Conservation (phyloP, 2,797 vertebrate species). For the Parotocinclus haroldoi region DNA sequence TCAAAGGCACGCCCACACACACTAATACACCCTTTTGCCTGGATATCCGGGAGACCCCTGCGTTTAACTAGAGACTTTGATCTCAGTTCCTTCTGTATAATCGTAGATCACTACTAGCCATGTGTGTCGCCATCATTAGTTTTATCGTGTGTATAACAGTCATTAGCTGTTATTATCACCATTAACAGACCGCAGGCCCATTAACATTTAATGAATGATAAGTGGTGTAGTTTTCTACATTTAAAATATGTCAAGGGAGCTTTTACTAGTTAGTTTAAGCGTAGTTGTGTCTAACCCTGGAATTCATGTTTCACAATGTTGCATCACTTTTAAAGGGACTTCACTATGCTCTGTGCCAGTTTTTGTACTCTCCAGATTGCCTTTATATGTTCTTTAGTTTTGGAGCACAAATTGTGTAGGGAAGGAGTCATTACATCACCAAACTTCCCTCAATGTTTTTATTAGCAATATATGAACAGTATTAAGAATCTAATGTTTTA, state of each 20-base stretch:
- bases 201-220: slow-evolving; percentile 40
- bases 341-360: no score
- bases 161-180: slow-evolving; percentile 36
- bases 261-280: background rate
- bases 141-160: no score
- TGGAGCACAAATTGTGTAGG: no score
- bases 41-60: slow-evolving; percentile 19
- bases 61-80: slow-evolving; percentile 17
- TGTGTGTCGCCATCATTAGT: slow-evolving; percentile 28
- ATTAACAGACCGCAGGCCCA: slow-evolving; percentile 27
- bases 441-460: no score
- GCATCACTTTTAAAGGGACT: no score
- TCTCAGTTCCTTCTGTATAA: slow-evolving; percentile 7
- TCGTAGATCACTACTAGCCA: slow-evolving; percentile 19
- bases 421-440: no score
- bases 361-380: no score
- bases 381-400: no score
- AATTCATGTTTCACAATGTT: no score
- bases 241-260: slow-evolving; percentile 17
- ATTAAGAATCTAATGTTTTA: no score
- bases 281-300: no score
- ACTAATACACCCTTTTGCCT: slow-evolving; percentile 1
- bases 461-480: no score
- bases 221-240: slow-evolving; percentile 36
- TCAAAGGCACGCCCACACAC: slow-evolving; percentile 1